Conservation (phyloP, 1,140 invertebrate genomes). For the Drosophila triauraria region DNA sequence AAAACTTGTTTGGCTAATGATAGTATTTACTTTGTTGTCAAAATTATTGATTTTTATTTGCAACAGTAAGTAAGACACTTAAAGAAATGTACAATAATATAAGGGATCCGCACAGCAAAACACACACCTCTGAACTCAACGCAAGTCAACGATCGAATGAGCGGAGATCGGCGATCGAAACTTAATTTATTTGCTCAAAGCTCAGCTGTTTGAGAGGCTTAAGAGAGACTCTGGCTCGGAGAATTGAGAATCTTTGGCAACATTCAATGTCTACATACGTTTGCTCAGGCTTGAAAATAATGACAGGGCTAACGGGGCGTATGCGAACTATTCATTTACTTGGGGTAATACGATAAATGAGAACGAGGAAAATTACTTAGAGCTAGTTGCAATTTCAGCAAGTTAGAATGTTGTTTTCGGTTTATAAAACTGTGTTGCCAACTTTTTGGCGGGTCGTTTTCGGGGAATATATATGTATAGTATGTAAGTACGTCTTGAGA, state of each 20-base stretch:
- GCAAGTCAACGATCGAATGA: conserved; percentile 1
- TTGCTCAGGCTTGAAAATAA: too few species aligned
- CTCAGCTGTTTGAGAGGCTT: neutral
- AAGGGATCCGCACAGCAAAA: neutral
- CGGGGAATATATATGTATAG: too few species aligned
- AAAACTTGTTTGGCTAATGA: neutral
- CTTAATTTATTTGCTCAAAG: conserved; percentile 7
- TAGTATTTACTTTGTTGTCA: neutral
- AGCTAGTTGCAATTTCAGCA: too few species aligned
- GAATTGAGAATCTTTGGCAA: neutral
- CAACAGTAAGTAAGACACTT: neutral
- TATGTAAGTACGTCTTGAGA: too few species aligned
- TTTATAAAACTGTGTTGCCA: too few species aligned
- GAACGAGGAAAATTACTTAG: too few species aligned
- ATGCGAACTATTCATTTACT: neutral
- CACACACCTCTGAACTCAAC: neutral
- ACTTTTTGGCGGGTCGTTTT: too few species aligned
- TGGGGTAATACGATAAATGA: neutral
- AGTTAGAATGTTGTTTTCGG: too few species aligned
- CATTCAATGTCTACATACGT: neutral
- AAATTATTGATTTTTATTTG: neutral
- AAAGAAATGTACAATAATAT: too few species aligned
- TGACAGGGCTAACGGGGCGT: neutral
- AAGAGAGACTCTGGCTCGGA: neutral
- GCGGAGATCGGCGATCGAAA: neutral